phyloP scores from a whole-genome alignment of 1,140 invertebrate species.

The Conopomorpha cramerella region DNA sequence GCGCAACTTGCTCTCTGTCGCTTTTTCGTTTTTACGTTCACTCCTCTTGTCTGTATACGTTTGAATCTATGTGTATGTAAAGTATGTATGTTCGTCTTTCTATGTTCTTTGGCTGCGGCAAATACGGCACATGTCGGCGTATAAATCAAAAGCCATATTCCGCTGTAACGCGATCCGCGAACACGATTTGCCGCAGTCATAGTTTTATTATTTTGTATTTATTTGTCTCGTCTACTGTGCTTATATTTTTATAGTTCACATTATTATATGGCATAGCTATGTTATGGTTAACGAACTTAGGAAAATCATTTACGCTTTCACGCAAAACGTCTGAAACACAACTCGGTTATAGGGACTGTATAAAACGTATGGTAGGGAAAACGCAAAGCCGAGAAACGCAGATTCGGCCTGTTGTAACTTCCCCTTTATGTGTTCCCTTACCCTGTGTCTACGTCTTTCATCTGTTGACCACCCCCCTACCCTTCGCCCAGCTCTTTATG shows the following conservation, averaged over 20 bases:
- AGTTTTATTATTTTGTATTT: slow-evolving; percentile 49
- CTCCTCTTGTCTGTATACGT: slow-evolving; percentile 59
- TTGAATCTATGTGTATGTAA: slow-evolving; percentile 64
- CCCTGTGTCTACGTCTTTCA: slow-evolving; percentile 69
- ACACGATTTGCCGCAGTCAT: slow-evolving; percentile 37
- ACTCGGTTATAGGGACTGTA: slow-evolving; percentile 35
- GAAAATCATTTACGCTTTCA: slow-evolving; percentile 62
- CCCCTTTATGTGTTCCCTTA: slow-evolving; percentile 63
- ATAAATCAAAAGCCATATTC: too few species aligned
- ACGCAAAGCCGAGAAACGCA: slow-evolving; percentile 54
- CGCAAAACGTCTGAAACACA: slow-evolving; percentile 53
- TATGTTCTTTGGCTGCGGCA: slow-evolving; percentile 54
- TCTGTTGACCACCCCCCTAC: slow-evolving; percentile 59
- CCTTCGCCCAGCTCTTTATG: slow-evolving; percentile 57
- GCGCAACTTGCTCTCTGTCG: slow-evolving; percentile 35
- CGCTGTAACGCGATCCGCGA: slow-evolving; percentile 13
- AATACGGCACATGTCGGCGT: slow-evolving; percentile 14
- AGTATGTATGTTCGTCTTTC: slow-evolving; percentile 64
- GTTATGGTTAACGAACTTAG: slow-evolving; percentile 46
- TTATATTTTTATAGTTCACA: slow-evolving; percentile 57
- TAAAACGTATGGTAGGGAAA: too few species aligned
- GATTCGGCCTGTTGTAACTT: slow-evolving; percentile 57
- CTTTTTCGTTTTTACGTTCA: slow-evolving; percentile 52
- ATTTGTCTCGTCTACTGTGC: slow-evolving; percentile 61
- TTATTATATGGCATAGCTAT: slow-evolving; percentile 40